Base-by-base conservation (phyloP, 2,113 vertebrate species). In the Grantiella picta region DNA sequence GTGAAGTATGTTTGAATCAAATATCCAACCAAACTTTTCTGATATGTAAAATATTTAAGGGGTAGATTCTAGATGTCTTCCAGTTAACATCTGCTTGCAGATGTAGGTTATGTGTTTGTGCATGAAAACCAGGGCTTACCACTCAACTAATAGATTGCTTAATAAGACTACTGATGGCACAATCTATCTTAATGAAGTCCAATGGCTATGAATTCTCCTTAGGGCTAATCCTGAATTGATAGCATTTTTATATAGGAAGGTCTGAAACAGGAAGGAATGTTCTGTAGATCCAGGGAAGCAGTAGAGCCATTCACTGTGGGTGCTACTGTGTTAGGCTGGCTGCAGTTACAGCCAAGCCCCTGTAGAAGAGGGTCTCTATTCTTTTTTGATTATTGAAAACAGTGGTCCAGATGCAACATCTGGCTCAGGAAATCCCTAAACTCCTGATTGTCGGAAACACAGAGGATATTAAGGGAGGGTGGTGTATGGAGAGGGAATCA, bases 361-460 rank as follows among this genome's bases (percentile, higher is more conserved):
- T 24, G 19, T 11, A 56, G 59, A 50, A 71, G 49, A 57, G 33
- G 56, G 47, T 78, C 60, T 71, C 19, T 28, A 4, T 79, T 86
- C 92, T 64, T 75, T 4, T 35, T 59, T 47, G 47, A 8, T 65
- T 91, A 75, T 94, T 89, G 84, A 94, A 89, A 94, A 21, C 81
- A 64, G 65, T 31, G 33, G 21, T 69, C 64, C 93, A 94, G 89
- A 78, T 91, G 79, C 70, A 82, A 82, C 92, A 90, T 85, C 53
- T 93, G 90, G 86, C 82, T 93, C 85, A 86, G 92, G 92, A 96
- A 94, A 95, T 93, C 95, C 64, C 59, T 63, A 10, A 88, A 89
- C 53, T 85, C 44, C 73, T 53, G 90, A 47, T 70, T 71, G 82
- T 86, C 2, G 2, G 68, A 95, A 95, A 71, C 47, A 52, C 27